Percentiles rank a stretch among this genome's conserved stretches.
Conservation (phyloP, 30 jellyfish, hydroid and myxozoan genomes). For the Pseudorhiza aurosa region DNA sequence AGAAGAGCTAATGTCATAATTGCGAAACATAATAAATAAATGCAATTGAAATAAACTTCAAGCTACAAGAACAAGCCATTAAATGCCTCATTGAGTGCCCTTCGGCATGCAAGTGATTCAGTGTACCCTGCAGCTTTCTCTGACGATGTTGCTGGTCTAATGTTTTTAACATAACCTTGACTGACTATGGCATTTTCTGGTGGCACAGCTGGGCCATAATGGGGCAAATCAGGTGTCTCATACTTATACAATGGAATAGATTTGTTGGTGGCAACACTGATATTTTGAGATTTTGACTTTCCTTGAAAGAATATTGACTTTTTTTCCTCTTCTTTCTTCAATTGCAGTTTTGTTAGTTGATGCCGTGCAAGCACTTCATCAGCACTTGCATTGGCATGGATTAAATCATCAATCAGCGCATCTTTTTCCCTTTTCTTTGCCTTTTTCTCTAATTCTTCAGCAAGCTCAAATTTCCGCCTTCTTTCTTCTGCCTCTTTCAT, state of each 20-base stretch:
- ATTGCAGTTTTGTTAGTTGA: constrained; percentile 50
- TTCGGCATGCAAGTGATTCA: constrained; percentile 89
- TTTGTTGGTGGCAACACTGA: constrained; percentile 12
- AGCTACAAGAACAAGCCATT: constrained; percentile 71
- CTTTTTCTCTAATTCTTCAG: constrained; percentile 55
- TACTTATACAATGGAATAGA: constrained; percentile 75
- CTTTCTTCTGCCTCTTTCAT: constrained; percentile 64
- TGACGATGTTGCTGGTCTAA: constrained; percentile 83
- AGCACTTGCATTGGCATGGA: constrained; percentile 96
- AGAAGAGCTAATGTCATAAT: no score
- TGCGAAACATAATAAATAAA: background rate
- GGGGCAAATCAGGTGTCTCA: constrained; percentile 50
- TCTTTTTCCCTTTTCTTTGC: constrained; percentile 83
- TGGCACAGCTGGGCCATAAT: constrained; percentile 86
- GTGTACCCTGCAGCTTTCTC: constrained; percentile 98
- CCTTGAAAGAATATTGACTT: constrained; percentile 89
- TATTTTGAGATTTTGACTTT: constrained; percentile 59
- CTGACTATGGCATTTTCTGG: constrained; percentile 10
- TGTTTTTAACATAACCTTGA: constrained; percentile 75
- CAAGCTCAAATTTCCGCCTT: constrained; percentile 33
- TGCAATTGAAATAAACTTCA: background rate
- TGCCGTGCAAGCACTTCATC: constrained; percentile 96
- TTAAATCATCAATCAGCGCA: constrained; percentile 85
- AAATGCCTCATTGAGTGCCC: constrained; percentile 96
- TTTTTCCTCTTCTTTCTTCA: constrained; percentile 83